These are phyloP conservation scores for Microctenopoma steveboyesi DNA, from an alignment of 2,797 vertebrate species.

Conservation along the genomic window DNA sequence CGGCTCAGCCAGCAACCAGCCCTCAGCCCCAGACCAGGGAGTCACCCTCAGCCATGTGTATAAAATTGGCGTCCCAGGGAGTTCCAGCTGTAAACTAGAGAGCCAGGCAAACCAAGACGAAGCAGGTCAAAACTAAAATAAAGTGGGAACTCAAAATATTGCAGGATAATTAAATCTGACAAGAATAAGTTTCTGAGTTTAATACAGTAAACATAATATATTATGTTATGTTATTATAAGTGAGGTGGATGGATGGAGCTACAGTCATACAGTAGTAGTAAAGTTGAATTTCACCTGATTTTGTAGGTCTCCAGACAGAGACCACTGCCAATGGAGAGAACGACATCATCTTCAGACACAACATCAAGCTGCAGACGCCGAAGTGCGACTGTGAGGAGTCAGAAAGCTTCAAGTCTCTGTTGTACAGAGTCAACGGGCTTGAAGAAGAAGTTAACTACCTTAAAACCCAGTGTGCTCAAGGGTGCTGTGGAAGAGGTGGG, in stretches of 20 bases:
- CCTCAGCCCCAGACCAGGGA: conserved; percentile 76
- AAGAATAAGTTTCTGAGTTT: not conserved
- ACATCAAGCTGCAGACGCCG: conserved; percentile 84
- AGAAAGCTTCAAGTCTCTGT: conserved; percentile 81
- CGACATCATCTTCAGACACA: conserved; percentile 90
- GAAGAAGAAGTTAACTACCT: conserved; percentile 89
- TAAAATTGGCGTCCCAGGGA: conserved; percentile 83
- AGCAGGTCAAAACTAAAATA: conserved; percentile 49
- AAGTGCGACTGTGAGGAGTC: conserved; percentile 85
- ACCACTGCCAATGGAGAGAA: conserved; percentile 80
- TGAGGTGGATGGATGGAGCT: no score
- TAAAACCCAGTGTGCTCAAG: conserved; percentile 84
- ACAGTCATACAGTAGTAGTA: no score
- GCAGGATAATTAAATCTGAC: not conserved
- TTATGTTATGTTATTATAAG: no score
- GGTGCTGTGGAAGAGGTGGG: conserved; percentile 83
- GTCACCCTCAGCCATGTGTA: conserved; percentile 91
- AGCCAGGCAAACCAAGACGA: conserved; percentile 63
- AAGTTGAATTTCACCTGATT: not conserved
- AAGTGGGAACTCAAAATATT: not conserved
- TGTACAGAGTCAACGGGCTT: conserved; percentile 88
- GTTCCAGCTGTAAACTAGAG: conserved; percentile 82
- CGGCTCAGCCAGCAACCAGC: conserved; percentile 45
- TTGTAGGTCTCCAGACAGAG: conserved; percentile 61
- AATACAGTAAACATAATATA: not conserved